Percentiles rank a stretch among this genome's conserved stretches.
Evolutionary conservation across 2,888 invertebrate species (phyloP).

Genomic region (Aradus depressus): DNA sequence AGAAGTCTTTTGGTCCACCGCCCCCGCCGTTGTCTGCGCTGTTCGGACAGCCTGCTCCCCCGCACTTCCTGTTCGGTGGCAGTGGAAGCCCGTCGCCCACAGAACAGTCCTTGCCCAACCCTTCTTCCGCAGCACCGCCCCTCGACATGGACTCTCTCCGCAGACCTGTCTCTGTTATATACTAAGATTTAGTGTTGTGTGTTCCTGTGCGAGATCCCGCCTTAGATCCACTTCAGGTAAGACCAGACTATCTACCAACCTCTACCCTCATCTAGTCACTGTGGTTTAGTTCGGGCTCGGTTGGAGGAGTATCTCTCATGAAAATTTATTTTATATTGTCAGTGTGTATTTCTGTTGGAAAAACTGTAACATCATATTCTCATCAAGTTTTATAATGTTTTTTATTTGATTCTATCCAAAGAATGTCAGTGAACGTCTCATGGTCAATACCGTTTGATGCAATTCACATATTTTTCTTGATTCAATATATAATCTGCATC

Average conservation of each 20-base stretch:
- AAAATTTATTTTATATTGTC: too few relatives aligned
- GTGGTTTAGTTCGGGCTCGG: too few relatives aligned
- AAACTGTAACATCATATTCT: too few relatives aligned
- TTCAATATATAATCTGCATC: too few relatives aligned
- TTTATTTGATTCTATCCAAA: too few relatives aligned
- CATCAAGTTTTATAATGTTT: too few relatives aligned
- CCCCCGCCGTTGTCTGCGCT: slow-evolving; percentile 25
- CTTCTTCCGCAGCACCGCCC: slow-evolving; percentile 17
- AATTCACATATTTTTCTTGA: too few relatives aligned
- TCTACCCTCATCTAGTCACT: too few relatives aligned
- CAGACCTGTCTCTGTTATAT: slow-evolving; percentile 60
- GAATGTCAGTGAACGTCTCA: too few relatives aligned
- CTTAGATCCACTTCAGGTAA: slow-evolving; percentile 17
- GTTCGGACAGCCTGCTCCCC: slow-evolving; percentile 38
- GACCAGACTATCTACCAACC: not conserved
- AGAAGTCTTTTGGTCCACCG: slow-evolving; percentile 32
- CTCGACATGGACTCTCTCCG: slow-evolving; percentile 42
- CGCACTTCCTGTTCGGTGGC: slow-evolving; percentile 35
- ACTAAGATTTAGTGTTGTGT: slow-evolving; percentile 40
- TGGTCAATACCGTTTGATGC: too few relatives aligned
- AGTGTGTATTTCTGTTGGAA: too few relatives aligned
- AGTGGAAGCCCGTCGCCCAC: slow-evolving; percentile 38
- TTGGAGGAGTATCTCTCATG: too few relatives aligned
- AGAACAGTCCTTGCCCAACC: slow-evolving; percentile 21
- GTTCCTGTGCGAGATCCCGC: slow-evolving; percentile 13